Base-by-base conservation (phyloP, 2,888 invertebrate species). In the Tipula vernalis region DNA sequence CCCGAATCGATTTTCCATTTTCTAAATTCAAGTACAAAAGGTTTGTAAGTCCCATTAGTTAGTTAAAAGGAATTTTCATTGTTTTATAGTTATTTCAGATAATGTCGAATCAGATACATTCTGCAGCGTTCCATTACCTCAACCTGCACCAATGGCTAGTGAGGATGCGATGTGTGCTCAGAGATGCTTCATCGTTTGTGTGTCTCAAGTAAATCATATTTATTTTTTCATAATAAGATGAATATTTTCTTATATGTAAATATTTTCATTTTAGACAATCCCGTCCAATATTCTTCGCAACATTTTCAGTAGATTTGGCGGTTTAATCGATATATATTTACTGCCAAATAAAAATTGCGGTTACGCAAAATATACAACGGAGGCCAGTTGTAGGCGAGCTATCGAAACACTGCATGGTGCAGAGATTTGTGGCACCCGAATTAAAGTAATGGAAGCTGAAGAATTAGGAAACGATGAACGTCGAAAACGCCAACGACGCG, bases 281-380 rank as follows among this genome's bases (percentile, higher is more conserved):
- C 96, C 98, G 13, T 95, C 96, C 88, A 94, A 95, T 87, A 95
- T 96, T 36, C 92, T 98, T 89, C 95, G 96, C 89, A 98, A 98
- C 91, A 94, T 97, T 28, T 98, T 98, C 91, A 96, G 96, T 89
- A 94, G 98, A 89, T 98, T 98, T 92, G 98, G 98, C 5, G 94
- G 96, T 90, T 93, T 98, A 10, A 97, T 98, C 87, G 98, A 97
- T 91, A 96, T 98, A 2, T 98, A 97, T 90, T 94, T 98, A 91
- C 92, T 98, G 88, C 95, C 95, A 86, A 96, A 97, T 90, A 96
- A 97, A 90, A 98, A 97, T 89, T 98, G 97, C 91, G 98, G 98
- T 0, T 98, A 97, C 91, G 98, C 97, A 5, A 96, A 97, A 89
- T 98, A 96, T 91, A 95, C 97, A 3, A 93, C 93, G 86, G 93